phyloP scores from a whole-genome alignment of 2,888 invertebrate genomes.

The Biston betularia region DNA sequence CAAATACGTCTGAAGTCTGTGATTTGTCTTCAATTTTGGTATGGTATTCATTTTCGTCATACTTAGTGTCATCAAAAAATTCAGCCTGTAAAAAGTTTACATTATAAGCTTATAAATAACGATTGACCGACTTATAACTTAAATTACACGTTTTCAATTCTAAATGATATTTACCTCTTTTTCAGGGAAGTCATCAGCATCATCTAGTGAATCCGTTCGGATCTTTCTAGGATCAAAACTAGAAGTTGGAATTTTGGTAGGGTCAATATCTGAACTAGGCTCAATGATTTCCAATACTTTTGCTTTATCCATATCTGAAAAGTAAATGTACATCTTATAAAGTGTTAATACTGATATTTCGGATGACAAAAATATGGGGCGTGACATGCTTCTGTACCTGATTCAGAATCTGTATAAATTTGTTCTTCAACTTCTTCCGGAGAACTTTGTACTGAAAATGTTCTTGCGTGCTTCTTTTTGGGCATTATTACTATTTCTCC shows the following conservation, averaged over 20 bases:
- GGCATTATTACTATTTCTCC: constrained; percentile 81
- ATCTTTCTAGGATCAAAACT: constrained; percentile 81
- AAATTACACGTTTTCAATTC: too few relatives aligned
- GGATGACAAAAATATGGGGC: too few relatives aligned
- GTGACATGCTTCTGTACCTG: too few relatives aligned
- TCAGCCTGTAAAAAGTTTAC: constrained; percentile 62
- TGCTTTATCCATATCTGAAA: constrained; percentile 81
- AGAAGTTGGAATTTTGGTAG: constrained; percentile 63
- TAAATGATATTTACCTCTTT: constrained; percentile 70
- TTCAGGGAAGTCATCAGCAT: constrained; percentile 84
- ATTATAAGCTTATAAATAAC: neutral
- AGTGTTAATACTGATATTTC: too few relatives aligned
- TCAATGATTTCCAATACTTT: constrained; percentile 84
- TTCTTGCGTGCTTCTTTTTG: constrained; percentile 79
- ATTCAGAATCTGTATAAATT: constrained; percentile 84
- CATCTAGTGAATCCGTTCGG: constrained; percentile 82
- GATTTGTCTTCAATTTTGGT: constrained; percentile 49
- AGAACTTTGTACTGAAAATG: constrained; percentile 83
- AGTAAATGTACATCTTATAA: too few relatives aligned
- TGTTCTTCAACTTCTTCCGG: constrained; percentile 85
- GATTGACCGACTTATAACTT: neutral
- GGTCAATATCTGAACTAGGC: constrained; percentile 76
- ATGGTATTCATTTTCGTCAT: constrained; percentile 54
- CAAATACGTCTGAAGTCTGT: constrained; percentile 43
- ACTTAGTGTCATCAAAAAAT: constrained; percentile 72